Evolutionary conservation across 2,797 vertebrate species (phyloP).

Genomic region (Hybognathus amarus): DNA sequence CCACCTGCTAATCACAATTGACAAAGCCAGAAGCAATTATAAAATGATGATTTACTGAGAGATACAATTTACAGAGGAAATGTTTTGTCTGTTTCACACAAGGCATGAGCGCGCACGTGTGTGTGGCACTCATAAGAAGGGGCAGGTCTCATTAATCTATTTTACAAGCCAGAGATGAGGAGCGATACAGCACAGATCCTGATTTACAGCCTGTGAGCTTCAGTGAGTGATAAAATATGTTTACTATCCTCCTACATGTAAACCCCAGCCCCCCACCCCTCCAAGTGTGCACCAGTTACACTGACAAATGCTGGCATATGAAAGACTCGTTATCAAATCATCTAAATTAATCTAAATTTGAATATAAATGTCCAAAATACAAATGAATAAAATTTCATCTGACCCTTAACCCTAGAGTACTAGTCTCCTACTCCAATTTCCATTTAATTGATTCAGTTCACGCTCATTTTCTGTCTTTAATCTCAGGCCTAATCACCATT

Average conservation of each 20-base stretch:
- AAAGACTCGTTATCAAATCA: not conserved
- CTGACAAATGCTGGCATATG: slow-evolving; percentile 13
- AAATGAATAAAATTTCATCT: not conserved
- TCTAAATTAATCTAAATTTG: not conserved
- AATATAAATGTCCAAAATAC: not conserved
- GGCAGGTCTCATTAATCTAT: slow-evolving; percentile 61
- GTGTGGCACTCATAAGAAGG: slow-evolving; percentile 48
- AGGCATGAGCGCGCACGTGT: slow-evolving; percentile 22
- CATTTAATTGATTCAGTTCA: not conserved
- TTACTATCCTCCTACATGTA: slow-evolving; percentile 55
- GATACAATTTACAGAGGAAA: slow-evolving; percentile 28
- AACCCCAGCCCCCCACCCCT: slow-evolving; percentile 45
- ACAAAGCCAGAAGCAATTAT: slow-evolving; percentile 23
- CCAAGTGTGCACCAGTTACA: slow-evolving; percentile 14
- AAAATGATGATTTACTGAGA: slow-evolving; percentile 41
- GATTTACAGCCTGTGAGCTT: slow-evolving; percentile 57
- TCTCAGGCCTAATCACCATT: slow-evolving; percentile 29
- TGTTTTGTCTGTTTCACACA: slow-evolving; percentile 27
- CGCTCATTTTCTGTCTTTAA: slow-evolving; percentile 17
- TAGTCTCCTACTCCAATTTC: not conserved
- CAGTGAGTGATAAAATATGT: slow-evolving; percentile 63
- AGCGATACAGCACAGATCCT: slow-evolving; percentile 46
- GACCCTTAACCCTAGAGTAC: not conserved
- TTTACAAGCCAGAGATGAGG: slow-evolving; percentile 59
- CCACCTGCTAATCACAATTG: not conserved